phyloP scores from a whole-genome alignment of 1,140 invertebrate genomes.

The Macrotrachela quadricornifera region DNA sequence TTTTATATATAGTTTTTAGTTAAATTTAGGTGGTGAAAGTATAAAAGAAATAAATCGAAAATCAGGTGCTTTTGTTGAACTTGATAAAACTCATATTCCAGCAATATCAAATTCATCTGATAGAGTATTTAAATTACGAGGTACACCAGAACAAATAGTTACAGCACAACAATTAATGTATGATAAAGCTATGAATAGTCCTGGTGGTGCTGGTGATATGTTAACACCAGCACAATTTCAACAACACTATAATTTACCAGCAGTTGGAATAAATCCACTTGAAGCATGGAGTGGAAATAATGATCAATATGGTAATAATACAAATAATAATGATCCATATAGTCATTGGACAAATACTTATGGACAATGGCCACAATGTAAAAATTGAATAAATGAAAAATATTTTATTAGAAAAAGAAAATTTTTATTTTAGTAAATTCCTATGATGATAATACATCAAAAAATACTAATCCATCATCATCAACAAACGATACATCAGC shows the following conservation, averaged over 20 bases:
- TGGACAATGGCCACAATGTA: no score
- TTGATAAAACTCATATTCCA: slow-evolving; percentile 21
- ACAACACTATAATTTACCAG: no score
- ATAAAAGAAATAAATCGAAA: slow-evolving; percentile 29
- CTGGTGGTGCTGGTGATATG: no score
- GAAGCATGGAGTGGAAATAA: not conserved
- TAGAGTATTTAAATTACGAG: slow-evolving; percentile 38
- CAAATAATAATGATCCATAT: not conserved
- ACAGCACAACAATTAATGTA: slow-evolving; percentile 38
- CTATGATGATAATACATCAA: no score
- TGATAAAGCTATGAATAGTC: not conserved
- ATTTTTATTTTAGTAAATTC: no score
- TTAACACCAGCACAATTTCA: no score
- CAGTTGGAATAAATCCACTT: no score
- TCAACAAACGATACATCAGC: not conserved
- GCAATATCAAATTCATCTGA: slow-evolving; percentile 9
- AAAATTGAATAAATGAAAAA: no score
- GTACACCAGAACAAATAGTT: slow-evolving; percentile 74
- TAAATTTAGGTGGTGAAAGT: slow-evolving; percentile 29
- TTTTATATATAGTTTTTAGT: not conserved
- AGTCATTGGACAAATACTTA: not conserved
- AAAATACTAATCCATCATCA: no score
- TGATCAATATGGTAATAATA: not conserved
- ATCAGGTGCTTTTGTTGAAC: slow-evolving; percentile 33
- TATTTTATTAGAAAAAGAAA: no score